Percentiles rank a stretch among this genome's conserved stretches.
Evolutionary conservation across 2,888 invertebrate genomes (phyloP).

Genomic region (Perizoma flavofasciatum): DNA sequence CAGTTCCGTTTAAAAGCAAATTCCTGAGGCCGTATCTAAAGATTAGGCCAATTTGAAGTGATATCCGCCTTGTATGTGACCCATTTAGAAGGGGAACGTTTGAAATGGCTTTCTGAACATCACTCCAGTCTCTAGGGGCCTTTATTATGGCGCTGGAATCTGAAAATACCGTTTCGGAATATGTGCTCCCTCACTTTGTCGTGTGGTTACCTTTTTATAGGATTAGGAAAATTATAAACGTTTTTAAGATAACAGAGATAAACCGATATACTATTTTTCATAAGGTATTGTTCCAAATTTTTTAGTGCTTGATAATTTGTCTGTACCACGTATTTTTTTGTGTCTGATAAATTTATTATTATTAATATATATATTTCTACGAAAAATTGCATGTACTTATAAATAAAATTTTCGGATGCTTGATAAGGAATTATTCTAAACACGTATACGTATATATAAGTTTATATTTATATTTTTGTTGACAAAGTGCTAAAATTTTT

Average conservation of each 20-base stretch:
- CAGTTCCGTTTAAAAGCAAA: slow-evolving; percentile 50
- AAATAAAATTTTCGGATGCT: too few species aligned
- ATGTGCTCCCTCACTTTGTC: slow-evolving; percentile 34
- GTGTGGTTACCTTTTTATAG: slow-evolving; percentile 18
- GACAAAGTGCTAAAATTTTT: too few species aligned
- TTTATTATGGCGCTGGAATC: slow-evolving; percentile 46
- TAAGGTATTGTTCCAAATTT: too few species aligned
- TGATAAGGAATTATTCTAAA: too few species aligned
- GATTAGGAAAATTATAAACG: slow-evolving; percentile 30
- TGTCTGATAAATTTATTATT: too few species aligned
- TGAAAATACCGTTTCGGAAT: slow-evolving; percentile 39
- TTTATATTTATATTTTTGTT: background rate
- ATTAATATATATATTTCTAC: too few species aligned
- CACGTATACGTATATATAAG: too few species aligned
- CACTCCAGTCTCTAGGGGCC: slow-evolving; percentile 50
- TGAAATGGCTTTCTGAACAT: slow-evolving; percentile 66
- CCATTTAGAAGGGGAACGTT: slow-evolving; percentile 59
- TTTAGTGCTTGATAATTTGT: too few species aligned
- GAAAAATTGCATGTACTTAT: too few species aligned
- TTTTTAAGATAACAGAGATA: slow-evolving; percentile 19
- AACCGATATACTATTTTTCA: background rate
- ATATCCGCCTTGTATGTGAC: slow-evolving; percentile 59
- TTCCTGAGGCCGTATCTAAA: slow-evolving; percentile 64
- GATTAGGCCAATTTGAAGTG: slow-evolving; percentile 67
- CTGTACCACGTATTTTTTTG: too few species aligned